These are phyloP conservation scores for Taenaris catops DNA, from an alignment of 2,888 invertebrate genomes.

Conservation along the genomic window DNA sequence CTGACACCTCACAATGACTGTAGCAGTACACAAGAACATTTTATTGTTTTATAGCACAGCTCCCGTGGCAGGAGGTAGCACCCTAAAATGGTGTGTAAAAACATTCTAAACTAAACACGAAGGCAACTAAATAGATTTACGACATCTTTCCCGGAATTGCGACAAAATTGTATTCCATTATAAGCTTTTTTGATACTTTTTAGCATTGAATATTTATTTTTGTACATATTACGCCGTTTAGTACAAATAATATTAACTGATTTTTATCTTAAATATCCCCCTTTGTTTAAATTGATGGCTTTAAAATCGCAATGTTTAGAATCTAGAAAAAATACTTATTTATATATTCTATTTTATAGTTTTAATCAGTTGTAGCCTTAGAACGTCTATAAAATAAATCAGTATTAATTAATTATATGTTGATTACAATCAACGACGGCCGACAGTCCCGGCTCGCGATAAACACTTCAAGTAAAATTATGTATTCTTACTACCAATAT, in stretches of 20 bases:
- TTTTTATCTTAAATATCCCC: conserved; percentile 15
- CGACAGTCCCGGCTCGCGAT: too few relatives aligned
- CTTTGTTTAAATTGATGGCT: conserved; percentile 9
- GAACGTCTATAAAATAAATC: too few relatives aligned
- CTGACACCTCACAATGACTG: conserved; percentile 51
- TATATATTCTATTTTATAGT: too few relatives aligned
- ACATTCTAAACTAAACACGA: conserved; percentile 43
- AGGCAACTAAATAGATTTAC: conserved; percentile 73
- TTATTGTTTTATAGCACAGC: conserved; percentile 71
- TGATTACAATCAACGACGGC: too few relatives aligned
- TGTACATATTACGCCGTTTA: conserved; percentile 21
- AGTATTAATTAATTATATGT: too few relatives aligned
- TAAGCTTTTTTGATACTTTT: conserved; percentile 14
- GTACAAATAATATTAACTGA: conserved; percentile 23
- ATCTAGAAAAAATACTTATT: too few relatives aligned
- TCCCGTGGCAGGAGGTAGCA: conserved; percentile 71
- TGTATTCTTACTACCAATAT: too few relatives aligned
- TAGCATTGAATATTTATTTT: conserved; percentile 8
- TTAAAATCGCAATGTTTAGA: too few relatives aligned
- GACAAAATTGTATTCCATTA: conserved; percentile 15
- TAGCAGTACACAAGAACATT: conserved; percentile 59
- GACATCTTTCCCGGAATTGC: conserved; percentile 58
- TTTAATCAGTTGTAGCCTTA: too few relatives aligned
- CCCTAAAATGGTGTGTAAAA: conserved; percentile 57
- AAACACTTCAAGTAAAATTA: too few relatives aligned